These are phyloP conservation scores for Lateolabrax maculatus DNA, from an alignment of 2,797 vertebrate genomes.

Conservation along the genomic window DNA sequence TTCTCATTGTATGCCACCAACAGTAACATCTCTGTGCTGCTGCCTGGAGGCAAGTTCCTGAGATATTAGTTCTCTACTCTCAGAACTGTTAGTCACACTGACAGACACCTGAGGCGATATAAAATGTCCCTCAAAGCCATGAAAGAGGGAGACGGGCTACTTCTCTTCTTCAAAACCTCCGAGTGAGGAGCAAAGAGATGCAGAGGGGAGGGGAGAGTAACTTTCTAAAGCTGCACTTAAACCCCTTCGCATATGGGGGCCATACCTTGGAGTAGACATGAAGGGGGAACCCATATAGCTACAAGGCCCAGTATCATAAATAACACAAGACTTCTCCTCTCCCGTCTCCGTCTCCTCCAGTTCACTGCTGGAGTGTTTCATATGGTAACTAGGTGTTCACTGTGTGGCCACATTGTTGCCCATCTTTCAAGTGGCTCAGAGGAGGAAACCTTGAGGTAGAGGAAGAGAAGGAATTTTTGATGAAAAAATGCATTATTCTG, in stretches of 20 bases:
- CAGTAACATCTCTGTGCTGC: conserved; percentile 75
- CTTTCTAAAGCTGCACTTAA: conserved; percentile 80
- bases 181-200: conserved; percentile 72
- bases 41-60: conserved; percentile 79
- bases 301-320: conserved; percentile 88
- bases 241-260: conserved; percentile 81
- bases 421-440: conserved; percentile 88
- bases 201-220: conserved; percentile 64
- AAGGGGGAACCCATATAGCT: conserved; percentile 84
- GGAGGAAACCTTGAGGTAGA: conserved; percentile 88
- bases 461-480: conserved; percentile 89
- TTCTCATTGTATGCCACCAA: conserved; percentile 72
- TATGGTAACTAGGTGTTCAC: conserved; percentile 91
- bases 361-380: conserved; percentile 86
- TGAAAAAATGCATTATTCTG: conserved; percentile 88
- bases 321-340: conserved; percentile 85
- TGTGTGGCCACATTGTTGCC: conserved; percentile 88
- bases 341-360: conserved; percentile 77
- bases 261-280: conserved; percentile 82
- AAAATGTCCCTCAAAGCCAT: conserved; percentile 84
- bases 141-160: conserved; percentile 72
- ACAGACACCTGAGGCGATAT: conserved; percentile 83
- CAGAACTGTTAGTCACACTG: conserved; percentile 83
- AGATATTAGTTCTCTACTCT: conserved; percentile 82
- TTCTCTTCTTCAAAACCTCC: conserved; percentile 81